These are phyloP conservation scores for Anableps anableps DNA, from an alignment of 2,797 vertebrate species.

Conservation along the genomic window DNA sequence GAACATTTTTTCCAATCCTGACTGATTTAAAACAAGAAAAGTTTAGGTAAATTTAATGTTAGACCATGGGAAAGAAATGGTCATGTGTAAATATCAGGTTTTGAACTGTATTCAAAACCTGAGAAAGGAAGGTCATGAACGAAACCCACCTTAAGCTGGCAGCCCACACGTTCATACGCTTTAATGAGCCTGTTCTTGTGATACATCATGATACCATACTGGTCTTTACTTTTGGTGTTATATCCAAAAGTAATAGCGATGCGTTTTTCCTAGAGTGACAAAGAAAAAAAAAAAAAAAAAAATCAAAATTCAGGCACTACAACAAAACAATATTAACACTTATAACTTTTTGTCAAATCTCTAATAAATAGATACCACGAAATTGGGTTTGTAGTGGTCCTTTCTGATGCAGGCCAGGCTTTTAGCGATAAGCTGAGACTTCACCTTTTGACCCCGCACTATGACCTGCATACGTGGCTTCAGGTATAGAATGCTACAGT, in stretches of 20 bases:
- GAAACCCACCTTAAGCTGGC: constrained; percentile 88
- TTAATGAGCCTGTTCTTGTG: constrained; percentile 97
- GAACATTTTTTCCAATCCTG: background rate
- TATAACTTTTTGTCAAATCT: background rate
- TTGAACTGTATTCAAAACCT: background rate
- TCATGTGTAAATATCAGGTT: background rate
- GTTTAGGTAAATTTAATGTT: background rate
- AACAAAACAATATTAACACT: background rate
- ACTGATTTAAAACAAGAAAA: background rate
- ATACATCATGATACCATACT: constrained; percentile 99
- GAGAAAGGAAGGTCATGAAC: background rate
- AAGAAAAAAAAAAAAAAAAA: constrained; percentile 76
- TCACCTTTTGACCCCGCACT: constrained; percentile 91
- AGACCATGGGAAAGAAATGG: background rate
- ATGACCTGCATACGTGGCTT: constrained; percentile 96
- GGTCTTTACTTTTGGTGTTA: constrained; percentile 94
- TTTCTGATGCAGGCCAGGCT: constrained; percentile 85
- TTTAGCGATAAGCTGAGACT: constrained; percentile 91
- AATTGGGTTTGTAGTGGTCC: constrained; percentile 90
- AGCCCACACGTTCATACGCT: constrained; percentile 93
- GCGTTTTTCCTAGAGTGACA: constrained; percentile 69
- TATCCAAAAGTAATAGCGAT: constrained; percentile 93
- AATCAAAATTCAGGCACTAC: background rate
- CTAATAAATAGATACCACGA: constrained; percentile 87
- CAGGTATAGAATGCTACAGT: constrained; percentile 94